A percentile compares a stretch with the other conserved stretches of the same genome.
Conservation (phyloP, 1,140 invertebrate species). For the Sycobia sp. region DNA sequence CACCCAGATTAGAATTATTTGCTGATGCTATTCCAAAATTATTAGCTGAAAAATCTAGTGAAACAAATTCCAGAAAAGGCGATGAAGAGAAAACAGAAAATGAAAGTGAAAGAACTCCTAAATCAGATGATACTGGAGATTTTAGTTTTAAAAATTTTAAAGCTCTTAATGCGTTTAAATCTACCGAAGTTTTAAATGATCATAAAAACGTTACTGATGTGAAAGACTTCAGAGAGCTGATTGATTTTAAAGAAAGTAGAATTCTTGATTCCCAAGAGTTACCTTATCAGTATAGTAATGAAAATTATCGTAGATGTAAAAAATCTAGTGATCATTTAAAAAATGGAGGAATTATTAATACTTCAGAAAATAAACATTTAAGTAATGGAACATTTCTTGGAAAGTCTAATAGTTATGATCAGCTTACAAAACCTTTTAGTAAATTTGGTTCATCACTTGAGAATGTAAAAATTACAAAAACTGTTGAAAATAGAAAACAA, state of each 20-base stretch:
- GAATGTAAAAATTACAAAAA: conserved; percentile 16
- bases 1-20: conserved; percentile 55
- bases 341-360: conserved; percentile 14
- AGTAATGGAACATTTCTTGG: conserved; percentile 39
- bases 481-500: conserved; percentile 13
- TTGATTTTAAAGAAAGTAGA: conserved; percentile 8
- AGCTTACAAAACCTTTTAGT: conserved; percentile 41
- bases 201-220: conserved; percentile 32
- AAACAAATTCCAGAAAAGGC: conserved; percentile 33
- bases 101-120: conserved; percentile 21
- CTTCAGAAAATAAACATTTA: conserved; percentile 33
- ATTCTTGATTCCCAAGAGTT: background rate
- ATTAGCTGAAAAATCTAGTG: conserved; percentile 51
- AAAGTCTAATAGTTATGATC: conserved; percentile 53
- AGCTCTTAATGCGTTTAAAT: conserved; percentile 21
- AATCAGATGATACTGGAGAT: conserved; percentile 28
- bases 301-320: background rate
- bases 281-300: background rate
- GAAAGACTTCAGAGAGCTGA: conserved; percentile 19
- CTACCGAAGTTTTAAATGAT: conserved; percentile 19
- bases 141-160: conserved; percentile 36
- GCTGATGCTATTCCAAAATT: conserved; percentile 57
- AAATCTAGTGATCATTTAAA: conserved; percentile 31
- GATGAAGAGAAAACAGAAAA: conserved; percentile 31
- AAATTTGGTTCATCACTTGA: conserved; percentile 23